These are phyloP conservation scores for Pongo pygmaeus DNA, from an alignment of 2,113 vertebrate species.

Conservation along the genomic window DNA sequence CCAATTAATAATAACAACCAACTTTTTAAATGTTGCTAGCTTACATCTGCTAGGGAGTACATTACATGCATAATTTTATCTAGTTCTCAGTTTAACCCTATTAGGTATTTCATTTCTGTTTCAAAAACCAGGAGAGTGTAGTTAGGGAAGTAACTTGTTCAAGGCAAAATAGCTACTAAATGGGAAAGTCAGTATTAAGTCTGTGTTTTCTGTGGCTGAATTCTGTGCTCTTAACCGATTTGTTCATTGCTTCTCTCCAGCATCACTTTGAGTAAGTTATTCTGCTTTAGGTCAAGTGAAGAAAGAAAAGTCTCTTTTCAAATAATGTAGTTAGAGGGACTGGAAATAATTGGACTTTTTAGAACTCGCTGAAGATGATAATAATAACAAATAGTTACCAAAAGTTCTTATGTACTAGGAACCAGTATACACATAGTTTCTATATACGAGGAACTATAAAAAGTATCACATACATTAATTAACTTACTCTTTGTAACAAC, in stretches of 20 bases:
- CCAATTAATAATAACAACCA: not conserved
- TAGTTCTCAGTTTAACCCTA: not conserved
- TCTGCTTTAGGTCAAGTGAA: not conserved
- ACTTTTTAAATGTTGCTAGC: not conserved
- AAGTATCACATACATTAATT: not conserved
- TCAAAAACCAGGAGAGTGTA: not conserved
- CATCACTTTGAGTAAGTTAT: not conserved
- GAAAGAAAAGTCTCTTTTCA: not conserved
- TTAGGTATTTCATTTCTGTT: not conserved
- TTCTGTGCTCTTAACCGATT: not conserved
- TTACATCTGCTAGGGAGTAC: not conserved
- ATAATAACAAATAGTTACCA: not conserved
- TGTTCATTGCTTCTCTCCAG: not conserved
- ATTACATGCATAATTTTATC: not conserved
- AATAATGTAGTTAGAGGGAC: not conserved
- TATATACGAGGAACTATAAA: not conserved
- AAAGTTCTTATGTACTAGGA: not conserved
- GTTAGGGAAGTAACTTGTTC: not conserved
- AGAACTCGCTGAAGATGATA: not conserved
- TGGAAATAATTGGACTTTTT: not conserved
- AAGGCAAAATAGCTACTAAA: not conserved
- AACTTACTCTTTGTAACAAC: not conserved
- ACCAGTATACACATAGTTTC: not conserved
- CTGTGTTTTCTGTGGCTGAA: not conserved
- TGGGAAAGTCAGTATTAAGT: not conserved